Percentiles rank a stretch among this genome's conserved stretches.
phyloP scores from a whole-genome alignment of 1,140 invertebrate genomes.

The Argopecten irradians region DNA sequence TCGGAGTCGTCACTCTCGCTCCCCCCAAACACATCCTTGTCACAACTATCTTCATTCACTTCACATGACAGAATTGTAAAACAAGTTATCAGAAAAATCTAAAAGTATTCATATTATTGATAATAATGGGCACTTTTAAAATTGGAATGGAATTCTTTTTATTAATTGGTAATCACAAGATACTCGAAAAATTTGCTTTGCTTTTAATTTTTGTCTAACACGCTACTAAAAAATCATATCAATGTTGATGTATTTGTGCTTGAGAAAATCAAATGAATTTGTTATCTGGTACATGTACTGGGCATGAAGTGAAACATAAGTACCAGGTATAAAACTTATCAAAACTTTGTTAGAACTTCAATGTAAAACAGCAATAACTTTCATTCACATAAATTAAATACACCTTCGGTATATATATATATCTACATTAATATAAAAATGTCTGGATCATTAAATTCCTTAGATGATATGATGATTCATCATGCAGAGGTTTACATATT shows the following conservation, averaged over 20 bases:
- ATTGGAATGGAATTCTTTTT: too few species aligned
- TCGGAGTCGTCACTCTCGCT: slow-evolving; percentile 65
- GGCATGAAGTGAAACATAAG: background rate
- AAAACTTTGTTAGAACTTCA: background rate
- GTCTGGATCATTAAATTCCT: background rate
- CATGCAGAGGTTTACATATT: background rate
- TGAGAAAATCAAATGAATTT: background rate
- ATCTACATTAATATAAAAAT: background rate
- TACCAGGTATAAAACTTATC: background rate
- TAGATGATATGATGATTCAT: background rate
- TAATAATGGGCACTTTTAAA: too few species aligned
- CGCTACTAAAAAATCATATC: too few species aligned
- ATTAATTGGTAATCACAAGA: too few species aligned
- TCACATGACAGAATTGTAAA: slow-evolving; percentile 33
- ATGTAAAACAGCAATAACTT: too few species aligned
- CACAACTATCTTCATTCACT: slow-evolving; percentile 65
- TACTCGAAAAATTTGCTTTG: too few species aligned
- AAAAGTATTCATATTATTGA: too few species aligned
- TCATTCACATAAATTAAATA: too few species aligned
- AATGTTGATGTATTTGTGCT: too few species aligned
- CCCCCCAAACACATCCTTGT: slow-evolving; percentile 58
- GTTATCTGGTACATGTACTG: background rate
- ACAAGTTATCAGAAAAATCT: too few species aligned
- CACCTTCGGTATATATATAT: too few species aligned
- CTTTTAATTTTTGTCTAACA: too few species aligned